Base-by-base conservation (phyloP, 2,113 vertebrate genomes). In the Zosterops lateralis region DNA sequence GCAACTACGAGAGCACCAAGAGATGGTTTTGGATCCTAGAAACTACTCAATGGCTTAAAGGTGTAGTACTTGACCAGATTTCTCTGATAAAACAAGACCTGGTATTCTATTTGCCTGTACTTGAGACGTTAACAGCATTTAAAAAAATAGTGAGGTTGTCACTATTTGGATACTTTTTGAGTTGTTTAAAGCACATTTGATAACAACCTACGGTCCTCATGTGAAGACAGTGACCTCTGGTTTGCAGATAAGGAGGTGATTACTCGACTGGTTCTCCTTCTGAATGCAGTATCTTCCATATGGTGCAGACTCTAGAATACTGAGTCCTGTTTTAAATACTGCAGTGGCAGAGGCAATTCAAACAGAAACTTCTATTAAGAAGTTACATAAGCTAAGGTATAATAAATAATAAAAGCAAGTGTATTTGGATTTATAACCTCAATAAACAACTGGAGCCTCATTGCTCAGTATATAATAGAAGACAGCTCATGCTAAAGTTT, bases 191-290 rank as follows among this genome's bases (percentile, higher is more conserved):
- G 61, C 20, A 81, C 26, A 36, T 84, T 77, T 95, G 96, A 95
- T 84, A 92, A 92, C 31, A 95, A 61, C n/a, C 75, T 89, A 54
- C 64, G 64, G 73, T 71, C 44, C 42, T 85, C 34, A 25, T 65
- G 62, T 70, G 61, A 90, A 90, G 78, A 92, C n/a, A 79, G 44
- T 17, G 84, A 96, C 90, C 81, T 92, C 67, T 92, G 95, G 57
- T 71, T 72, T 54, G 48, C 19, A 88, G 57, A 82, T 44, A 48
- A 90, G 36, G 25, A 73, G 76, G 66, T 5, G 32, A 80, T 75
- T 70, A 90, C 17, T 86, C 2, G 0, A 47, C 65, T 81, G 25
- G 24, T 44, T 85, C 15, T 61, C 47, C 45, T 61, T 16, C 47
- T 26, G n/a, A 50, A 68, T 54, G 24, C 12, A n/a, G 71, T 73